Base-by-base conservation (phyloP, 2,113 vertebrate species). In the Collichthys lucidus region DNA sequence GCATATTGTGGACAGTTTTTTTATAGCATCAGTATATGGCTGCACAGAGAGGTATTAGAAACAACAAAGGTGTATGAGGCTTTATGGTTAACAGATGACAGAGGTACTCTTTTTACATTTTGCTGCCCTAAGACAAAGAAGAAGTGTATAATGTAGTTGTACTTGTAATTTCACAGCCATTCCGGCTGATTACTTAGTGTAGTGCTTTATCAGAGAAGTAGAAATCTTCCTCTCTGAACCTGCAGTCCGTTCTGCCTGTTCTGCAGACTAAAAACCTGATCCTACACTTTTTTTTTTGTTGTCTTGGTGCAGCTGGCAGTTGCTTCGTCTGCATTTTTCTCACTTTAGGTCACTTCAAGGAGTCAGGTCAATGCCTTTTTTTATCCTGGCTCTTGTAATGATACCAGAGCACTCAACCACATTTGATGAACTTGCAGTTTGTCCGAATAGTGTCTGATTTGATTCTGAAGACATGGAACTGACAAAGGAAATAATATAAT, bases 261-360 rank as follows among this genome's bases (percentile, higher is more conserved):
- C 12, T 60, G 52, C 47, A 31, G 24, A 53, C 24, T 16, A 22
- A 74, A 82, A 87, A 67, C 62, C n/a, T 35, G 69, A 74, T 78
- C 74, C 59, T 12, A 5, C 46, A 40, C 35, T 40, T 16, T 12
- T 35, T 15, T 24, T 57, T 50, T 70, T 62, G 20, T 17, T 35
- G 31, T 40, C 11, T 62, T 1, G 11, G 60, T 56, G 50, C 74
- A 67, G 66, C 52, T 76, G 56, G 47, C n/a, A 70, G 29, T 65
- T 74, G 74, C 84, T 73, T 76, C 52, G 57, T 69, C 68, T 46
- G 82, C 76, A 74, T 57, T 80, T 81, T 59, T 15, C 47, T 19
- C 42, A 22, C 59, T 79, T 70, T 16, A 59, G 73, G 68, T 83
- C 82, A 81, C 26, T 62, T 66, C 50, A 52, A 77, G 40, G 59